Percentiles rank a stretch among this genome's conserved stretches.
These are phyloP conservation scores for Drosophila simulans DNA, from an alignment of 1,140 invertebrate species.

Conservation along the genomic window DNA sequence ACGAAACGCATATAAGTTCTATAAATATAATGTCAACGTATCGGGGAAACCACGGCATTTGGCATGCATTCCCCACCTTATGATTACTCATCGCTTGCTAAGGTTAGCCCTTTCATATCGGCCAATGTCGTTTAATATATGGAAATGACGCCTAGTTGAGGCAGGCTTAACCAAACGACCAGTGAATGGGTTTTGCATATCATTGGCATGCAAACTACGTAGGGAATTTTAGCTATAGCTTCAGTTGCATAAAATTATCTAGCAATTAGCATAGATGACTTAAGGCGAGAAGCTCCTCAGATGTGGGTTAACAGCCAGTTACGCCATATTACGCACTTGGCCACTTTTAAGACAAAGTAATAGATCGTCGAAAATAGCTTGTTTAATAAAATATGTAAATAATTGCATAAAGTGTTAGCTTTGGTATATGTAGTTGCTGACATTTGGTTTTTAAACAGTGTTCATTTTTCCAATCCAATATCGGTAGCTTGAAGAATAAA, in stretches of 20 bases:
- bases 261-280: constrained; percentile 8
- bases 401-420: neutral
- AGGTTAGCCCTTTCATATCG: constrained; percentile 13
- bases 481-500: neutral
- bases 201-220: constrained; percentile 14
- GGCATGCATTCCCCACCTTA: neutral
- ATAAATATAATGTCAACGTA: constrained; percentile 32
- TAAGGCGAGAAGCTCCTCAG: neutral
- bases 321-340: neutral
- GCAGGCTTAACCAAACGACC: constrained; percentile 32
- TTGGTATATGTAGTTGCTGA: neutral
- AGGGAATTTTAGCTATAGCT: neutral
- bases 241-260: constrained; percentile 1
- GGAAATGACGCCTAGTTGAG: constrained; percentile 31
- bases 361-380: neutral
- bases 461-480: neutral
- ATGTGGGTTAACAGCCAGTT: constrained; percentile 15
- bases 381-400: neutral
- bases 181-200: constrained; percentile 25
- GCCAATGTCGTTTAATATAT: neutral
- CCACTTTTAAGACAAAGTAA: neutral
- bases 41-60: constrained; percentile 19
- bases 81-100: constrained; percentile 23
- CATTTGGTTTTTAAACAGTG: neutral
- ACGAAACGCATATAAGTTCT: constrained; percentile 17